Evolutionary conservation across 2,888 invertebrate species (phyloP).

Genomic region (Thymelicus lineola): DNA sequence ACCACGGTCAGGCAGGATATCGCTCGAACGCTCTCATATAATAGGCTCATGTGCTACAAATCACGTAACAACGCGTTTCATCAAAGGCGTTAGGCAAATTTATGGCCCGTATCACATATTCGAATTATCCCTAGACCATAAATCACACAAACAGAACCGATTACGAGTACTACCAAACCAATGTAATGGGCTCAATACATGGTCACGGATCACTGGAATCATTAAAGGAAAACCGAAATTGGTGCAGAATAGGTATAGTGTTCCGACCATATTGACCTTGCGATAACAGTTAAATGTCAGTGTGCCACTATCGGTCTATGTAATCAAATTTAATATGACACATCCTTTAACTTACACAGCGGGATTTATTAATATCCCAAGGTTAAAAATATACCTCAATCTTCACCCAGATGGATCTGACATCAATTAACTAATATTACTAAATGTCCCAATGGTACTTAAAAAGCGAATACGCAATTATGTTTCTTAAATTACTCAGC

Average conservation of each 20-base stretch:
- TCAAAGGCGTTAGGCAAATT: constrained; percentile 66
- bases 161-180: constrained; percentile 27
- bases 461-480: too few species aligned
- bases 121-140: constrained; percentile 59
- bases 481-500: too few species aligned
- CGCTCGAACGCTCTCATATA: constrained; percentile 60
- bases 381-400: neutral
- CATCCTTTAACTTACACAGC: neutral
- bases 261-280: neutral
- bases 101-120: constrained; percentile 72
- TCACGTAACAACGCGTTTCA: constrained; percentile 53
- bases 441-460: too few species aligned
- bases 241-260: neutral
- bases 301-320: neutral
- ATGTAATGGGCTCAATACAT: constrained; percentile 55
- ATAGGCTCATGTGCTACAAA: constrained; percentile 57
- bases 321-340: neutral
- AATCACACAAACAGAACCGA: constrained; percentile 50
- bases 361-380: neutral
- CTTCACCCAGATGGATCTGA: too few species aligned
- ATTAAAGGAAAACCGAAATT: constrained; percentile 44
- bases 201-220: constrained; percentile 63
- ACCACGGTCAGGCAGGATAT: constrained; percentile 15
- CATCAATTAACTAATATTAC: too few species aligned
- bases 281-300: constrained; percentile 15